These are phyloP conservation scores for Sylvilagus floridanus DNA, from an alignment of 2,797 vertebrate genomes.

Conservation along the genomic window DNA sequence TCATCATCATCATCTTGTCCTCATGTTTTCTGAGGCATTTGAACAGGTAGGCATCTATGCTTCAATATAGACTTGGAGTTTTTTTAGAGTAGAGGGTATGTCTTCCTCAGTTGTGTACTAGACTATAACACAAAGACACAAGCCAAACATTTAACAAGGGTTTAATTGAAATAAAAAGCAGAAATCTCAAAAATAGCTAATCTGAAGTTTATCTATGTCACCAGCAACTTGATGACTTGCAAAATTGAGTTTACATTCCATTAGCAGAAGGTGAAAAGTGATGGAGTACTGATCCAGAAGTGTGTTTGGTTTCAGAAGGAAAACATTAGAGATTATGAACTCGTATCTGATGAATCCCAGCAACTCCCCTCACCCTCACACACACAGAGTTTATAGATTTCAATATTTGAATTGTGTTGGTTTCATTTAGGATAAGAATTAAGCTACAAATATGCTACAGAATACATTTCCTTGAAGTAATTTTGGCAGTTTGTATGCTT, in stretches of 20 bases:
- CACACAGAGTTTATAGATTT: background rate
- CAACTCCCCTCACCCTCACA: fast-evolving
- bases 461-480: slow-evolving; percentile 1
- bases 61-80: background rate
- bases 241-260: background rate
- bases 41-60: background rate
- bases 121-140: background rate
- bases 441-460: background rate
- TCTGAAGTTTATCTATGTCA: background rate
- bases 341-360: slow-evolving; percentile 19
- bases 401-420: background rate
- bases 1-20: background rate
- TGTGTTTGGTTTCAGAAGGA: slow-evolving; percentile 25
- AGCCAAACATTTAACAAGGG: background rate
- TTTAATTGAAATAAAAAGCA: background rate
- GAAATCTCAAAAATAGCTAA: background rate
- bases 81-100: background rate
- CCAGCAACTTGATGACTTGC: background rate
- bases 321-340: background rate
- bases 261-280: background rate
- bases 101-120: background rate
- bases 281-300: background rate
- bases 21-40: background rate
- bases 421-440: slow-evolving; percentile 15
- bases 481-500: background rate